Evolutionary conservation across 2,113 vertebrate species (phyloP), one percentile per base, ranked within the genome.

Genomic region (Platysternon megacephalum): DNA sequence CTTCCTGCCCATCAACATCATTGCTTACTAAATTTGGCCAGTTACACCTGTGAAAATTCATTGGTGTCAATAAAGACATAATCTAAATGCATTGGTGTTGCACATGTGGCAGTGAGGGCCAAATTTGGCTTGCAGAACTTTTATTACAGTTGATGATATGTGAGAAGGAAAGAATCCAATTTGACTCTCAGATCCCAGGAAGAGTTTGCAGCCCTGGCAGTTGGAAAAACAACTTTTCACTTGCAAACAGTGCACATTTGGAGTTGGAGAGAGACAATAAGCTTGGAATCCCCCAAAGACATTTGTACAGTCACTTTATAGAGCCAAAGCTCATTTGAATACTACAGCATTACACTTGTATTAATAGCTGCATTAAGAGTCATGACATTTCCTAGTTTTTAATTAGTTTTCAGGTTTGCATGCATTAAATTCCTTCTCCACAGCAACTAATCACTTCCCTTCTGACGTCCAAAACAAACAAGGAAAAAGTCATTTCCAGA

Each of bases 151-250:
- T 80, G 19, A 39, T 81, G 8, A 42, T 42, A 65, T 0, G 78
- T 12, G 22, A 52, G 53, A 56, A 53, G 11, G 5, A 74, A 56
- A 42, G 0, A 65, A 11, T 2, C 53, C 0, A 0, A 2, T 61
- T 21, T 86, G 56, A 26, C n/a, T 90, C 93, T 81, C 68, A 94
- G 74, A 76, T 79, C 32, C n/a, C 24, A 2, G 11, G 0, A 13
- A 85, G 17, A 1, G 0, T 81, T 88, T 80, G 6, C 44, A 17
- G 24, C 3, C 44, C 44, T 85, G 65, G 88, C 29, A 79, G 78
- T 6, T 26, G 89, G 21, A 8, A 42, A 68, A 68, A 35, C 1
- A 24, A 19, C 4, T 26, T 80, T 91, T 87, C 19, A 46, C 28
- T 79, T 61, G 7, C 14, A 68, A 68, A n/a, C 35, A 55, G 14